Evolutionary conservation across 1,140 invertebrate species (phyloP).

Genomic region (Papilio dardanus): DNA sequence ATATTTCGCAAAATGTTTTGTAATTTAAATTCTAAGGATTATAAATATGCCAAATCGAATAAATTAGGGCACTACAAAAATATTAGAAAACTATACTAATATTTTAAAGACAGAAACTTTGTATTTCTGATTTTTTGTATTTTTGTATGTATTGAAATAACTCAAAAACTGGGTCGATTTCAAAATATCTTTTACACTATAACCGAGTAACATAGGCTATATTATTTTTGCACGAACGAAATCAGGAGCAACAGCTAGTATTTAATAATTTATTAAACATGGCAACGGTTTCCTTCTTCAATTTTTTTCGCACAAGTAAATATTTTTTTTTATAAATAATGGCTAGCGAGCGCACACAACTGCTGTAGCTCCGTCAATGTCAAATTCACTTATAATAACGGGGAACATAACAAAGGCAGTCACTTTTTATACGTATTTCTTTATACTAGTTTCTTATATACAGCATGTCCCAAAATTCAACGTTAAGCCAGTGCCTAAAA

Average conservation of each 20-base stretch:
- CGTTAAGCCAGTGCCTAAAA: too few relatives aligned
- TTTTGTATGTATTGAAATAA: too few relatives aligned
- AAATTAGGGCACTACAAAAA: neutral
- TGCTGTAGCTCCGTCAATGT: neutral
- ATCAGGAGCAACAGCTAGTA: too few relatives aligned
- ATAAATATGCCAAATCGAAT: neutral
- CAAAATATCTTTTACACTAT: too few relatives aligned
- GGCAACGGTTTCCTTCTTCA: neutral
- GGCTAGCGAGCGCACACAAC: neutral
- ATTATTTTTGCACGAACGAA: too few relatives aligned
- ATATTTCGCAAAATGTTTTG: slow-evolving; percentile 2
- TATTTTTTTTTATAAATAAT: neutral
- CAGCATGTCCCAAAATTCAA: too few relatives aligned
- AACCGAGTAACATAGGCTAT: too few relatives aligned
- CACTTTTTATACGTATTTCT: neutral
- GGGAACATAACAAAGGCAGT: neutral
- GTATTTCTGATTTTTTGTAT: too few relatives aligned
- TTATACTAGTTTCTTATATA: neutral
- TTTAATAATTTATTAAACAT: neutral
- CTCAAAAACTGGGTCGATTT: too few relatives aligned
- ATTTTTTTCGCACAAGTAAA: neutral
- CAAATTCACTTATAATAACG: neutral
- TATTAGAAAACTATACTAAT: neutral
- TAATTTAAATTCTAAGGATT: slow-evolving; percentile 8
- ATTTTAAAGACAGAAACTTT: too few relatives aligned